Evolutionary conservation across 2,797 vertebrate genomes (phyloP), one percentile per base, ranked within the genome.

Genomic region (Labeo calbasu): DNA sequence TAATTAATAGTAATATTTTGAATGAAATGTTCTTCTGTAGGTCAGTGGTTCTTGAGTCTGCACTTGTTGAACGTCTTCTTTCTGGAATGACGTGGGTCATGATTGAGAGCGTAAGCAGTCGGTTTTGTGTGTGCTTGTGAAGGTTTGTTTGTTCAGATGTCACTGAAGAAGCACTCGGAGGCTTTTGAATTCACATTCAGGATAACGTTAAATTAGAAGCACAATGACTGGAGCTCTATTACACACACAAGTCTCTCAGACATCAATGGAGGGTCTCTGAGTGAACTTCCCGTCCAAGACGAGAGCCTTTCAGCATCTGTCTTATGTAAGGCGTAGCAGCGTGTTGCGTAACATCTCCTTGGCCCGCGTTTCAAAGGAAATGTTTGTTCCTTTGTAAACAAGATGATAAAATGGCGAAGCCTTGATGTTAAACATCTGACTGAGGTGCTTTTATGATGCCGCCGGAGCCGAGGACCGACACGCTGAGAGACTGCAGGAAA

Each of bases 351-450:
- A 86, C 71, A 19, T 83, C 72, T 43, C 23, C 36, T 75, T 77
- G 81, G 84, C 80, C 19, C 28, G 8, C 4, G 36, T 57, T 88
- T 87, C 79, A 86, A 88, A 85, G 86, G 25, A 70, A 72, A 55
- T 83, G 51, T 87, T 89, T 87, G 85, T 89, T 79, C 71, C 83
- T 88, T 82, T 82, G 77, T 89, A 87, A 90, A 88, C 88, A 89
- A 87, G 81, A 66, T 69, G 76, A 84, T 91, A 87, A 88, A 89
- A 89, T 71, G 73, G 81, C 15, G 23, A 82, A 55, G 36, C 80
- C 55, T 85, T 72, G 84, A 71, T 82, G 43, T 77, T 77, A 55
- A 57, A 83, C 78, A 88, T 84, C 55, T 70, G 77, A 85, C 81
- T 82, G 85, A n/a, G 3, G 46, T 48, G 65, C 68, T 73, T 84